A percentile compares a stretch with the other conserved stretches of the same genome.
Evolutionary conservation across 1,140 invertebrate species (phyloP).

Genomic region (Nephila pilipes): DNA sequence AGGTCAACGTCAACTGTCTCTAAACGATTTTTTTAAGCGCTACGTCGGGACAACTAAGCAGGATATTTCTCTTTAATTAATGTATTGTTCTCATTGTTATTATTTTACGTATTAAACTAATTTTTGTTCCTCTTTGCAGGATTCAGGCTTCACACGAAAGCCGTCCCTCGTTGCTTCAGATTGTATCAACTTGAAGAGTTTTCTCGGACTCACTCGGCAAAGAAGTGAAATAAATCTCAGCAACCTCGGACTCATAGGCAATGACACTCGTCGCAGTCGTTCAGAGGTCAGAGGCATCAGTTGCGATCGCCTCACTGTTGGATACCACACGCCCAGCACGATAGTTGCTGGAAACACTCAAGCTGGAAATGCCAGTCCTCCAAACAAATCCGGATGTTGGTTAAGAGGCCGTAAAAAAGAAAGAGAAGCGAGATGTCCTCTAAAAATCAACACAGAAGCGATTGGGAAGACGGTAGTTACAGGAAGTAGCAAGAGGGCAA

Average conservation of each 20-base stretch:
- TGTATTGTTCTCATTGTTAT: too few species aligned
- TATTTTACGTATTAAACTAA: background rate
- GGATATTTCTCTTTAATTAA: too few species aligned
- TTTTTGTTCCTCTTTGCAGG: background rate
- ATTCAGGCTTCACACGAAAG: constrained; percentile 6
- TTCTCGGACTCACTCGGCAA: constrained; percentile 59
- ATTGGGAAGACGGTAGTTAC: constrained; percentile 48
- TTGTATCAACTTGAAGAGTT: constrained; percentile 58
- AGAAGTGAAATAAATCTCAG: constrained; percentile 71
- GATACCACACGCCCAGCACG: constrained; percentile 9
- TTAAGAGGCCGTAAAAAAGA: constrained; percentile 46
- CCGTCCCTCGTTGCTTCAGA: constrained; percentile 49
- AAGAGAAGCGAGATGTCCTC: constrained; percentile 16
- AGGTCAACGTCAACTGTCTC: too few species aligned
- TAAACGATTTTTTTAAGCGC: too few species aligned
- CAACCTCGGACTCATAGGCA: constrained; percentile 35
- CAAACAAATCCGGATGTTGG: constrained; percentile 52
- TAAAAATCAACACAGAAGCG: constrained; percentile 15
- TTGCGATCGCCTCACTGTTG: background rate
- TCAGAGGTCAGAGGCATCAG: constrained; percentile 23
- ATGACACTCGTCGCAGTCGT: constrained; percentile 13
- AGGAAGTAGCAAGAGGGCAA: constrained; percentile 26
- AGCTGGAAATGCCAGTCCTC: constrained; percentile 16
- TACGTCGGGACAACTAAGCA: too few species aligned
- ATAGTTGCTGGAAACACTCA: background rate